Evolutionary conservation across 2,797 vertebrate genomes (phyloP).

Genomic region (Sternotherus odoratus): DNA sequence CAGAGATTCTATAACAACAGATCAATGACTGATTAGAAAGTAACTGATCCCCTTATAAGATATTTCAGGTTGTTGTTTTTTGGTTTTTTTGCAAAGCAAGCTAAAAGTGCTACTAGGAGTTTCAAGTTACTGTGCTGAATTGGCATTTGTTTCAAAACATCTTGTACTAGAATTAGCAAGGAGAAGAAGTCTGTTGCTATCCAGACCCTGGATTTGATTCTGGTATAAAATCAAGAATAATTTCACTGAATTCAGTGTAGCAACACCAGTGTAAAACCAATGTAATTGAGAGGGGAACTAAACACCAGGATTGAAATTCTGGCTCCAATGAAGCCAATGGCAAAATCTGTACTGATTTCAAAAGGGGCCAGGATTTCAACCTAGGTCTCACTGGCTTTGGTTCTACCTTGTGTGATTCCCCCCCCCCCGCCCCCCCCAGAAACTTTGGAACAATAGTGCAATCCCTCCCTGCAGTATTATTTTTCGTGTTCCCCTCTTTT

Average conservation of each 20-base stretch:
- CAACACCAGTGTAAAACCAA: neutral
- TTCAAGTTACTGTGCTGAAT: rapidly evolving
- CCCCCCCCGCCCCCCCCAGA: no score
- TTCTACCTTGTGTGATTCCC: neutral
- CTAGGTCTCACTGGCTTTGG: neutral
- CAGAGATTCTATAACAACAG: slow-evolving; percentile 28
- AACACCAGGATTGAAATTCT: rapidly evolving
- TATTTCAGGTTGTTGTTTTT: no score
- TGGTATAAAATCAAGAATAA: neutral
- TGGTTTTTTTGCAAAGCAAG: rapidly evolving
- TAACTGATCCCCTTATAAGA: neutral
- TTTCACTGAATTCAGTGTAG: neutral
- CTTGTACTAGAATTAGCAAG: neutral
- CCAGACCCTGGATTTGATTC: neutral
- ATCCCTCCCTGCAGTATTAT: neutral
- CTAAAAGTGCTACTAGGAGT: neutral
- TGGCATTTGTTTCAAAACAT: neutral
- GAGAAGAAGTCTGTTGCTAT: neutral
- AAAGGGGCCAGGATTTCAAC: neutral
- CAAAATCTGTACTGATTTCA: neutral
- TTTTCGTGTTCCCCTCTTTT: neutral
- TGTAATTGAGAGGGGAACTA: neutral
- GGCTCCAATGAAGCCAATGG: neutral
- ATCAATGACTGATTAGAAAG: neutral
- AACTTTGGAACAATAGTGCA: neutral